Base-by-base conservation (phyloP, 1,140 invertebrate genomes). In the Caerostris extrusa region DNA sequence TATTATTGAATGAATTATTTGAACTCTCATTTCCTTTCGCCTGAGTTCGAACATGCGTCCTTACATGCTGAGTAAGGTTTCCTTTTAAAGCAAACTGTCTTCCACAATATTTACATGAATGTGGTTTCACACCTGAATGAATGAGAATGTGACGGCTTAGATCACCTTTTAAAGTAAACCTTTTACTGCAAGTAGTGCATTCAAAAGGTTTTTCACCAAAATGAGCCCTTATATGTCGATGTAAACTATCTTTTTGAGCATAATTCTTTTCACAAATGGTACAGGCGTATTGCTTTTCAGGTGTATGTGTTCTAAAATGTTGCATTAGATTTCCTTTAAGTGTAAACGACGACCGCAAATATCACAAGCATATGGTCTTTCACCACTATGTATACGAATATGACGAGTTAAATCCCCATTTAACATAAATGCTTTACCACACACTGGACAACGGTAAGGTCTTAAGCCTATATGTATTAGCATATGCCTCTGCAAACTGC, bases 151-250 rank as follows among this genome's bases (percentile, higher is more conserved):
- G 97, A 8, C 96, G 96, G 34, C 96, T 97, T 94, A 96, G 97
- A 5, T 96, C 96, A 69, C 96, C 95, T 97, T 91, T 97, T 93
- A 97, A 96, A 12, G 96, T 96, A 95, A 97, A 97, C 50, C 96
- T 96, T 50, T 96, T 96, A 7, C 96, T 95, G 94, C 97, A 97
- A 94, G 96, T 96, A 34, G 95, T 95, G 94, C 97, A 97, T 53
- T 96, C 95, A 95, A 97, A 97, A n/a, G 97, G 97, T 91, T 95
- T 95, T 58, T 95, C 95, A 56, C 95, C 95, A 93, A 94, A 93
- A 82, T 94, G 94, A 55, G 94, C 93, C 57, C 93, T 14, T 57
- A 94, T 94, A 50, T 94, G 93, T 8, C 93, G n/a, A 67, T 94
- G 93, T n/a, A 94, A 53, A 12, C 89, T 91, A 64, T 94, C 93